Percentiles rank a stretch among this genome's conserved stretches.
Conservation (phyloP, 23 tunicate genomes). For the Trididemnum clinides region DNA sequence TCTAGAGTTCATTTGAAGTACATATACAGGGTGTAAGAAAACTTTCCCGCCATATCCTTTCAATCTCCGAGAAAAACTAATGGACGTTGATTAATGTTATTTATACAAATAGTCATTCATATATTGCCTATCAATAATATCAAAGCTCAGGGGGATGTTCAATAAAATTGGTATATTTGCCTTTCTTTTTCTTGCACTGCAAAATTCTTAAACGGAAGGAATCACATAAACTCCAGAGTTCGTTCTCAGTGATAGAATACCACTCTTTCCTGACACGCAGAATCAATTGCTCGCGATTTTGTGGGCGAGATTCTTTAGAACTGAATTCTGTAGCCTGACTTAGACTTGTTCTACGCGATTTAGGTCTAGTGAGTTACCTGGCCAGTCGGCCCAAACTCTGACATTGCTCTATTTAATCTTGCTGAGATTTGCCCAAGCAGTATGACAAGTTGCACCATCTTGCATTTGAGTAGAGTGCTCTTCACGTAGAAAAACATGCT, state of each 20-base stretch:
- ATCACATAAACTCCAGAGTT: background rate
- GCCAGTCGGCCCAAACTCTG: background rate
- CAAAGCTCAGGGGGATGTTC: too few relatives aligned
- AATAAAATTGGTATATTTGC: background rate
- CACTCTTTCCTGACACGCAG: background rate
- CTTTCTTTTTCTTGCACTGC: background rate
- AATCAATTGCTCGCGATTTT: constrained; percentile 5
- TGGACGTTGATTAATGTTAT: background rate
- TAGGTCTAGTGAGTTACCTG: background rate
- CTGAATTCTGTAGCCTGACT: background rate
- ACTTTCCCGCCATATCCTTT: background rate
- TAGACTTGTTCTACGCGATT: background rate
- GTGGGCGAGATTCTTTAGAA: background rate
- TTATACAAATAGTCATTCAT: background rate
- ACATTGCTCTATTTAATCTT: background rate
- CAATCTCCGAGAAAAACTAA: background rate
- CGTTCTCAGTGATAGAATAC: background rate
- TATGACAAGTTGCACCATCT: background rate
- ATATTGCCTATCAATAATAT: background rate
- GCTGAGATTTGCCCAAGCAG: background rate
- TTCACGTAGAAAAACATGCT: background rate
- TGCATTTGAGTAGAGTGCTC: background rate
- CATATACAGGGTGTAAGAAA: background rate
- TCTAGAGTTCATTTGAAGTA: too few relatives aligned
- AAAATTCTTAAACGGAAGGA: background rate